phyloP scores from a whole-genome alignment of 2,113 vertebrate genomes.

The Oreocharis arfaki region DNA sequence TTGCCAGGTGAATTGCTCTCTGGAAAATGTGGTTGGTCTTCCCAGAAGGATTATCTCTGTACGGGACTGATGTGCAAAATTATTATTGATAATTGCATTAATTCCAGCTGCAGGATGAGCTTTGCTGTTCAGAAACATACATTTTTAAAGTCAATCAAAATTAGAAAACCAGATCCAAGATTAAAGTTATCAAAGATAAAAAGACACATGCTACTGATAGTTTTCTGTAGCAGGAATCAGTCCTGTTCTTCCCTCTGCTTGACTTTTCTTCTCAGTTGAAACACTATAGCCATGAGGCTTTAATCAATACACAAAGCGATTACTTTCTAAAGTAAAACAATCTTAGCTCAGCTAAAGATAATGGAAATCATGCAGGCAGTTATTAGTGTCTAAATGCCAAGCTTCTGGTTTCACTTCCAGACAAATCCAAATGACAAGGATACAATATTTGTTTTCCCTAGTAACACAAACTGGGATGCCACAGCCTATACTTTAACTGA shows the following conservation, averaged over 20 bases:
- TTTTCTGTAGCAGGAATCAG: neutral
- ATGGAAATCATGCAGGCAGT: neutral
- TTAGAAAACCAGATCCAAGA: neutral
- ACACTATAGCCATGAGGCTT: neutral
- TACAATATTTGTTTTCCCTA: constrained; percentile 31
- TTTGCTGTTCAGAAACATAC: neutral
- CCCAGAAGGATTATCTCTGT: neutral
- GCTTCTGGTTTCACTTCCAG: constrained; percentile 14
- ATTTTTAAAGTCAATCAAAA: neutral
- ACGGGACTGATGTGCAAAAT: neutral
- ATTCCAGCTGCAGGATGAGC: neutral
- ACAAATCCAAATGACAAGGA: constrained; percentile 15
- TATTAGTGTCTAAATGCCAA: neutral
- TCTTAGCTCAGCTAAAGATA: neutral
- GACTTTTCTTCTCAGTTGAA: neutral
- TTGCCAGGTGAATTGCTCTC: neutral
- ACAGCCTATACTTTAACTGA: neutral
- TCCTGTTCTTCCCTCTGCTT: neutral
- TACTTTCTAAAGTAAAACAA: constrained; percentile 31
- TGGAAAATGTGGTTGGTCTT: neutral
- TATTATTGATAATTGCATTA: neutral
- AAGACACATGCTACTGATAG: neutral
- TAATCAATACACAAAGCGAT: constrained; percentile 10
- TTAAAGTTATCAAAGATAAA: neutral
- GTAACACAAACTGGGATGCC: neutral